Evolutionary conservation across 2,888 invertebrate genomes (phyloP).

Genomic region (Tipula vernalis): DNA sequence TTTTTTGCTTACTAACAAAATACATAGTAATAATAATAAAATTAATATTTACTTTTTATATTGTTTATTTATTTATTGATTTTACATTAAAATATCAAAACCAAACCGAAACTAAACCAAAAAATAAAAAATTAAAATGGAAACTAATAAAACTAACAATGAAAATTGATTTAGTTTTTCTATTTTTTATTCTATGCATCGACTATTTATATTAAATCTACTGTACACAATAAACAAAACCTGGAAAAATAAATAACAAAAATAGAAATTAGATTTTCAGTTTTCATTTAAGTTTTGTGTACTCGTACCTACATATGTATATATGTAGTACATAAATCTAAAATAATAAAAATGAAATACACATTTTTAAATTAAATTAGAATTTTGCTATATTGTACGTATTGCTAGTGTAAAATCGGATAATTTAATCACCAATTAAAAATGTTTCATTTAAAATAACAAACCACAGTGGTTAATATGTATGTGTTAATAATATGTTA

Average conservation of each 20-base stretch:
- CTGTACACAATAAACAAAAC: not conserved
- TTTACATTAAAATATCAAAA: not conserved
- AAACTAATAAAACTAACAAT: not conserved
- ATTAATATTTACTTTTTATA: not conserved
- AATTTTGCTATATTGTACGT: too few relatives aligned
- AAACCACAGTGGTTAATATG: too few relatives aligned
- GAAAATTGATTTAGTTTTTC: not conserved
- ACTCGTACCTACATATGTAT: not conserved
- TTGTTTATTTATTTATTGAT: not conserved
- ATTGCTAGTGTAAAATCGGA: too few relatives aligned
- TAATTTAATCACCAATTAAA: too few relatives aligned
- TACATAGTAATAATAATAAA: not conserved
- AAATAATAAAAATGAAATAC: too few relatives aligned
- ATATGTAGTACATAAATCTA: too few relatives aligned
- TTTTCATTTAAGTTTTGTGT: not conserved
- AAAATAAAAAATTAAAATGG: not conserved
- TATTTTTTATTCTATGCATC: not conserved
- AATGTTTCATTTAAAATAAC: too few relatives aligned
- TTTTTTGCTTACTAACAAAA: not conserved
- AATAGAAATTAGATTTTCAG: not conserved
- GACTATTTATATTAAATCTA: not conserved
- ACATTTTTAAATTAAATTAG: too few relatives aligned
- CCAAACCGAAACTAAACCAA: not conserved
- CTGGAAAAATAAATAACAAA: not conserved
- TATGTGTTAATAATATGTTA: too few relatives aligned